These are phyloP conservation scores for Yponomeuta malinellus DNA, from an alignment of 2,888 invertebrate genomes.

Conservation along the genomic window DNA sequence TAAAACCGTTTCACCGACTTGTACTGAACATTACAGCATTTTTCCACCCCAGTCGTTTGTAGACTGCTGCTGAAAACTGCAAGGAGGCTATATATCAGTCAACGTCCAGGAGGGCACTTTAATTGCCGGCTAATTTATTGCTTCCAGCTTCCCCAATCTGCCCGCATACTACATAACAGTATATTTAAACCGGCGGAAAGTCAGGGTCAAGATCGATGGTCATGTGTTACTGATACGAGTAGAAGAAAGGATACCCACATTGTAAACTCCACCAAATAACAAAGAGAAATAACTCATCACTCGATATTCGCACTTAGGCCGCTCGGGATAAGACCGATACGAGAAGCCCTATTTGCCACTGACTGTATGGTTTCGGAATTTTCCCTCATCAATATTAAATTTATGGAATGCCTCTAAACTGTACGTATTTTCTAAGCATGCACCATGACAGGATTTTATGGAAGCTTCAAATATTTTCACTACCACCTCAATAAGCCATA, in stretches of 20 bases:
- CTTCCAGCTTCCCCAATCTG: slow-evolving; percentile 19
- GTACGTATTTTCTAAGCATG: background rate
- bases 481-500: no score
- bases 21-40: no score
- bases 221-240: background rate
- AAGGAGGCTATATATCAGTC: slow-evolving; percentile 67
- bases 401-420: background rate
- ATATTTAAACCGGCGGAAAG: background rate
- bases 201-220: background rate
- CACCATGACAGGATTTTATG: background rate
- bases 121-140: slow-evolving; percentile 64
- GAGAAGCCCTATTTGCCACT: no score
- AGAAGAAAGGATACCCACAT: background rate
- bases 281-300: no score
- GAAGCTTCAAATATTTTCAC: background rate
- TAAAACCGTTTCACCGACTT: no score
- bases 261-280: no score
- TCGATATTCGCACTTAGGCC: no score
- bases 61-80: slow-evolving; percentile 42
- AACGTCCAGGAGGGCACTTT: slow-evolving; percentile 59
- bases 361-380: background rate
- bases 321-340: no score
- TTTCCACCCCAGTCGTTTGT: background rate
- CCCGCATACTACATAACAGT: background rate
- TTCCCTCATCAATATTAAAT: background rate